These are phyloP conservation scores for Orestias chungarensis DNA, from an alignment of 2,797 vertebrate genomes.

Conservation along the genomic window DNA sequence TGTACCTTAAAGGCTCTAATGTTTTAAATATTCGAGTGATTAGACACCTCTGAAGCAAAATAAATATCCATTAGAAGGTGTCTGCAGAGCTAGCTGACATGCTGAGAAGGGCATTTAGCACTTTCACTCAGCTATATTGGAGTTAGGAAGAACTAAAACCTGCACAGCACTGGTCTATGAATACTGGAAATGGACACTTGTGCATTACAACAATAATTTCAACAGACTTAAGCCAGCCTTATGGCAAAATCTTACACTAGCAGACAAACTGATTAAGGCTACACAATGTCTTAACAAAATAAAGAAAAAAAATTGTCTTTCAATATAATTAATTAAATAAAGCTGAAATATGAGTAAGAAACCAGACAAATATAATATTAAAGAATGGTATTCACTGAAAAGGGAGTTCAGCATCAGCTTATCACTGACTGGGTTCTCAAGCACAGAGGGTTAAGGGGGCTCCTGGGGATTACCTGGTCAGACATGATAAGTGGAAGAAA, in stretches of 20 bases:
- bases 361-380: conserved; percentile 52
- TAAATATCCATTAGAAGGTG: not conserved
- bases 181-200: not conserved
- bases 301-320: conserved; percentile 9
- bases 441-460: conserved; percentile 74
- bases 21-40: not conserved
- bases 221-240: too few species aligned
- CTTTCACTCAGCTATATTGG: not conserved
- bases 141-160: too few species aligned
- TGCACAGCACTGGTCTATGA: not conserved
- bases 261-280: not conserved
- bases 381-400: conserved; percentile 72
- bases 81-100: not conserved
- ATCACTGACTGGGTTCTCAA: conserved; percentile 73
- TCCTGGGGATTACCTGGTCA: conserved; percentile 74
- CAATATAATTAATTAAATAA: conserved; percentile 56
- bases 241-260: not conserved
- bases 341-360: conserved; percentile 60
- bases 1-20: not conserved
- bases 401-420: conserved; percentile 75
- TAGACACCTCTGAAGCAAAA: not conserved
- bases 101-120: not conserved
- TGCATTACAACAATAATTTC: too few species aligned
- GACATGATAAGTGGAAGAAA: conserved; percentile 59
- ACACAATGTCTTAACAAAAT: not conserved